Conservation (phyloP, 2,797 vertebrate genomes). For the Sternotherus odoratus region DNA sequence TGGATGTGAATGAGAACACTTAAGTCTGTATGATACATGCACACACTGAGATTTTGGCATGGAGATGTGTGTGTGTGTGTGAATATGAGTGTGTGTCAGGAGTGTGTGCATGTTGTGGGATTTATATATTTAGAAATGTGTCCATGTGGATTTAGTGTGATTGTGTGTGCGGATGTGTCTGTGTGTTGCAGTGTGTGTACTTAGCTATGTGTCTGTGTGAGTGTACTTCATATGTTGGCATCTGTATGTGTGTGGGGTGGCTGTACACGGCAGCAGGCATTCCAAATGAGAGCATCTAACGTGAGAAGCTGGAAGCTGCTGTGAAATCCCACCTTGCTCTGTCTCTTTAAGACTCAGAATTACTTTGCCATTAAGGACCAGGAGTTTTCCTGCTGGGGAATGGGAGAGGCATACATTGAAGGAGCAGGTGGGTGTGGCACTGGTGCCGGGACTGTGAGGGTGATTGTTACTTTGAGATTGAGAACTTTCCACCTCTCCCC, state of each 20-base stretch:
- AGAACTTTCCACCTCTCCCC: not conserved
- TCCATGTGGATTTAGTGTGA: not conserved
- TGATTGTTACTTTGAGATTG: not conserved
- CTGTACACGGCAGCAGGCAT: not conserved
- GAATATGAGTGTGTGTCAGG: not conserved
- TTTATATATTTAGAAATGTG: not conserved
- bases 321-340: not conserved
- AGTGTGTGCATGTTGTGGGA: not conserved
- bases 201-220: not conserved
- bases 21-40: accelerated
- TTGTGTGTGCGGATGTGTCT: not conserved
- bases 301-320: not conserved
- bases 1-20: not conserved
- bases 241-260: not conserved
- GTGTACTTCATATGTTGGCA: accelerated
- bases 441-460: not conserved
- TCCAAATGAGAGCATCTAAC: not conserved
- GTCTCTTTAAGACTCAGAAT: not conserved
- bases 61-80: accelerated
- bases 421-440: too few relatives aligned
- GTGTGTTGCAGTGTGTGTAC: not conserved
- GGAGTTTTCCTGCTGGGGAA: not conserved
- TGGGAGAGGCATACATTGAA: not conserved
- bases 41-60: not conserved
- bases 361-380: not conserved